Evolutionary conservation across 2,888 invertebrate species (phyloP).

Genomic region (Priocnemis perturbator): DNA sequence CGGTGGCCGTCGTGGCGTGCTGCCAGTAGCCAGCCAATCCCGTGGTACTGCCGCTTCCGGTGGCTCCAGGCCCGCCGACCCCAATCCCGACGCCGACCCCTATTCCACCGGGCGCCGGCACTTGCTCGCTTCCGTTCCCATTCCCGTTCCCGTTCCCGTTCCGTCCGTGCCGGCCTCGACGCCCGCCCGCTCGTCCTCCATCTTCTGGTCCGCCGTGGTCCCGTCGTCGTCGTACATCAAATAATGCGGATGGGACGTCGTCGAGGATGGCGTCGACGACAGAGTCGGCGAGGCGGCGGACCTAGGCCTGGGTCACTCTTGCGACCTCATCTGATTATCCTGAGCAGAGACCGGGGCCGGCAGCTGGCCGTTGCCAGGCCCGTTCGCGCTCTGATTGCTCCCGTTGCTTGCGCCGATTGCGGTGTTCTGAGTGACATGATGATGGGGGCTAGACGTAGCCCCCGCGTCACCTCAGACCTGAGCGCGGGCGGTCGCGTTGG

Average conservation of each 20-base stretch:
- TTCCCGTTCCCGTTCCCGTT: too few species aligned
- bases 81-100: constrained; percentile 61
- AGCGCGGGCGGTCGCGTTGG: constrained; percentile 65
- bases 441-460: constrained; percentile 74
- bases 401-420: constrained; percentile 28
- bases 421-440: constrained; percentile 46
- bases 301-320: constrained; percentile 74
- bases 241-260: constrained; percentile 70
- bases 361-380: neutral
- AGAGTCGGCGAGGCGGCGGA: constrained; percentile 72
- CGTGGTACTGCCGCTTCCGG: constrained; percentile 47
- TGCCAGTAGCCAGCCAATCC: constrained; percentile 73
- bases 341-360: neutral
- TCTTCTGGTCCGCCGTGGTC: constrained; percentile 69
- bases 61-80: constrained; percentile 44
- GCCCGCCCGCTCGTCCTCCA: constrained; percentile 50
- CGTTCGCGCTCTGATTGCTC: constrained; percentile 21
- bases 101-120: constrained; percentile 30
- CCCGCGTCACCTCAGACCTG: constrained; percentile 74
- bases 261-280: constrained; percentile 72
- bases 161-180: constrained; percentile 34
- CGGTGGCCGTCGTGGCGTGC: constrained; percentile 67
- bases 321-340: constrained; percentile 57
- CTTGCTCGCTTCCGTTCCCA: neutral
- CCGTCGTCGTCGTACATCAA: constrained; percentile 72